Evolutionary conservation across 1,140 invertebrate genomes (phyloP), one percentile per base, ranked within the genome.

Genomic region (Globodera ellingtonae): DNA sequence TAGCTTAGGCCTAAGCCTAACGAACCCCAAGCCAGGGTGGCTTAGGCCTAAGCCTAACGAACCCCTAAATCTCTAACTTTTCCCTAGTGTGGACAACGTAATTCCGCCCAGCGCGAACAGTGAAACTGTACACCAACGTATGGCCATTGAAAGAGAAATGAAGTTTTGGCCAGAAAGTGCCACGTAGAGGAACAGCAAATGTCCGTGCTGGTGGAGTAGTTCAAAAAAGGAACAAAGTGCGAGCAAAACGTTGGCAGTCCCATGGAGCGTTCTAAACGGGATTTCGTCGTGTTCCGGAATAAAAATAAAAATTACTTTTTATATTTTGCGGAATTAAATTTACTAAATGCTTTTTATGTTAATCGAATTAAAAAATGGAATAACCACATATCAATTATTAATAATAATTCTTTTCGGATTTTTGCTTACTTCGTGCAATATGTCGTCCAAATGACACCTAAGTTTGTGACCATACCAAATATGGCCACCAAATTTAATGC

Each of bases 111-210:
- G 44, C 24, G 56, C 59, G 21, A 77, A 77, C 47, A 77, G 46
- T 15, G 75, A 69, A 69, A 77, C 24, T 24, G 69, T 44, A 47
- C 65, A 77, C 46, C 70, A 35, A 6, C 15, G 3, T 10, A 77
- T n/a, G 48, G 46, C 69, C 48, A 67, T 44, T n/a, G 52, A 67
- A 67, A 67, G 47, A 0, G 52, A 13, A 35, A 77, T 24, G 21
- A 77, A 77, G 67, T 77, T 62, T n/a, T 67, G 48, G 59, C 50
- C 59, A 13, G 74, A 76, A 21, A 76, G 66, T 44, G 59, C 74
- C n/a, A 59, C 21, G 47, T 24, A 66, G n/a, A 76, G 66, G 66
- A 76, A 76, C 59, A 76, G 13, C 66, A 66, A 67, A 65, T 76
- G 74, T 5, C 59, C 56, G 24, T 66, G 66, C 66, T 67, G 59